Conservation (phyloP, 2,888 invertebrate species). For the Incurvaria masculella region DNA sequence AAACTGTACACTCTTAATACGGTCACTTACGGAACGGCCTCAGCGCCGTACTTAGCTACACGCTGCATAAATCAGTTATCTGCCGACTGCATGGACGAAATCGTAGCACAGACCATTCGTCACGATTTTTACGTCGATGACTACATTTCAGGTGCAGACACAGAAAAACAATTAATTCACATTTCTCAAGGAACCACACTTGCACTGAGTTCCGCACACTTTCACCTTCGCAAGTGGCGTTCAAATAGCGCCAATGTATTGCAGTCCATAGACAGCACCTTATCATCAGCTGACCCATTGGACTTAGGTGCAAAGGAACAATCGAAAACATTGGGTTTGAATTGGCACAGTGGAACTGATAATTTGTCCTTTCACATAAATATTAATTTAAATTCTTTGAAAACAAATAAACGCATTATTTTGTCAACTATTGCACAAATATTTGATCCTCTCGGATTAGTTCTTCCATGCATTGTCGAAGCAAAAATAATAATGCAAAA, state of each 20-base stretch:
- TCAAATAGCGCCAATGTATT: neutral
- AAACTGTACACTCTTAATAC: neutral
- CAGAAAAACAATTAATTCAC: neutral
- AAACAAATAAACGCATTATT: conserved; percentile 1
- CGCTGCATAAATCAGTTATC: neutral
- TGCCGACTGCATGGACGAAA: neutral
- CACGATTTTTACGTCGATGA: conserved; percentile 3
- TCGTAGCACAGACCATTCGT: neutral
- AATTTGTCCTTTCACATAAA: neutral
- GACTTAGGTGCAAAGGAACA: neutral
- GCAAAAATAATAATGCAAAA: conserved; percentile 19
- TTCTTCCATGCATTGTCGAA: conserved; percentile 15
- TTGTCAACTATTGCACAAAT: conserved; percentile 3
- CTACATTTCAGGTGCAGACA: neutral
- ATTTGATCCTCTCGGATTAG: conserved; percentile 8
- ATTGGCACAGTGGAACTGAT: neutral
- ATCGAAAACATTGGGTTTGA: neutral
- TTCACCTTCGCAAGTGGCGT: neutral
- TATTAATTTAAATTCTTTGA: neutral
- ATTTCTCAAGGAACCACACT: neutral
- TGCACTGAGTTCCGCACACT: neutral
- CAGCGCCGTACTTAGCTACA: neutral
- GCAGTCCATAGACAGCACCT: neutral
- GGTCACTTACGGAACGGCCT: conserved; percentile 1
- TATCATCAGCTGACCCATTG: neutral